Percentiles rank a stretch among this genome's conserved stretches.
phyloP scores from a whole-genome alignment of 2,113 vertebrate species.

The Lophochroa leadbeateri region DNA sequence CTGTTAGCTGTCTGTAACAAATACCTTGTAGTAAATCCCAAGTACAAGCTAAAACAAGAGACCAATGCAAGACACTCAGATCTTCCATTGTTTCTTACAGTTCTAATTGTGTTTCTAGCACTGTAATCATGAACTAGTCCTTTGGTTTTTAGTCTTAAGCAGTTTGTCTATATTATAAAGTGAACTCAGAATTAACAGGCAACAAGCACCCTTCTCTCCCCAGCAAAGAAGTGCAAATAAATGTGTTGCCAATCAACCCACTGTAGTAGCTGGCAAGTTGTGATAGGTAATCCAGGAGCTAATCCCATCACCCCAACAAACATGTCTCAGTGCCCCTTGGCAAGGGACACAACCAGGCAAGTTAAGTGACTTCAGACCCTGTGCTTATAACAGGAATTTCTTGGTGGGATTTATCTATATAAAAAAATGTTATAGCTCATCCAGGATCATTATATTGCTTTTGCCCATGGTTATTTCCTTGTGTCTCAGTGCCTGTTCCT shows the following conservation, averaged over 20 bases:
- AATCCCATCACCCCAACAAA: background rate
- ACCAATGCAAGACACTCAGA: background rate
- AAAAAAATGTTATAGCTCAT: background rate
- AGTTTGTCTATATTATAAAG: background rate
- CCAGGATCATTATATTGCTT: background rate
- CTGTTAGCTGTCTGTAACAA: background rate
- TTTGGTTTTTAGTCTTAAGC: background rate
- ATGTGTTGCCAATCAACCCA: too few species aligned
- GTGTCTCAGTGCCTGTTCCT: background rate
- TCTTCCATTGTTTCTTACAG: background rate
- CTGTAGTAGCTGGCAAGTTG: background rate
- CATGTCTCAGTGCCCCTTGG: background rate
- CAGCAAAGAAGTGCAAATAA: rapidly evolving
- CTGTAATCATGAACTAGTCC: background rate
- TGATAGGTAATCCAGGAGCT: background rate
- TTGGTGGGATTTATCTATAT: background rate
- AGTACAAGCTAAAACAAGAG: background rate
- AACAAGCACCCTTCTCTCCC: background rate
- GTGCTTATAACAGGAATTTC: background rate
- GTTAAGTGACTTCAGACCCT: background rate
- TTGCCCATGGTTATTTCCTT: background rate
- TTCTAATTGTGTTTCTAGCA: background rate
- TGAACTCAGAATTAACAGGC: background rate
- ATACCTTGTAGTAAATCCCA: background rate
- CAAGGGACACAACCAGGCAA: background rate